A percentile compares a stretch with the other conserved stretches of the same genome.
phyloP scores from a whole-genome alignment of 2,113 vertebrate genomes.

The Halichoerus grypus region DNA sequence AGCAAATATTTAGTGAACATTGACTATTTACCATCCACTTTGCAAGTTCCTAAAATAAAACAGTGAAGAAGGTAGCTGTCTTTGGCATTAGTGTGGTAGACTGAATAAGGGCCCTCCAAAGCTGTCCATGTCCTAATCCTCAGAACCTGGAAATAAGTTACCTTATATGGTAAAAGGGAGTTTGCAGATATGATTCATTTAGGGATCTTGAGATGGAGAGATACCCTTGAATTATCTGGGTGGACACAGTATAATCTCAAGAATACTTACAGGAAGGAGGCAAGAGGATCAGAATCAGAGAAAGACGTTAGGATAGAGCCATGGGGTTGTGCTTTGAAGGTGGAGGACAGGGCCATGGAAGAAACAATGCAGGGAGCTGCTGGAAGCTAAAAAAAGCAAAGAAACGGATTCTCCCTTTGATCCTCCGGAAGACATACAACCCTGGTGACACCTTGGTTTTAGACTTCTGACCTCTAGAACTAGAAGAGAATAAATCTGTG shows the following conservation, averaged over 20 bases:
- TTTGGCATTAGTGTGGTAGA: accelerated
- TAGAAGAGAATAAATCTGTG: background rate
- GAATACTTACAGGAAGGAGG: background rate
- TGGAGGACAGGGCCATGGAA: background rate
- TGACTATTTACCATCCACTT: background rate
- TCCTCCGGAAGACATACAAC: background rate
- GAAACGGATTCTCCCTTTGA: background rate
- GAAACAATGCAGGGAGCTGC: accelerated
- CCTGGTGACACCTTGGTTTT: background rate
- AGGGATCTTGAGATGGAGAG: background rate
- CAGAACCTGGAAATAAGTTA: background rate
- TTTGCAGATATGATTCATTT: background rate
- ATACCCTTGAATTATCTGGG: background rate
- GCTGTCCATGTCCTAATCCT: background rate
- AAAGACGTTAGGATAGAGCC: background rate
- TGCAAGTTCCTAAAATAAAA: background rate
- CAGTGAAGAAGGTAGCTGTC: background rate
- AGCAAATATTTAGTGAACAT: background rate
- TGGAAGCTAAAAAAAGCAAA: background rate
- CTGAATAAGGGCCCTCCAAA: background rate
- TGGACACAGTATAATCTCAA: background rate
- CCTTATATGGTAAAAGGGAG: background rate
- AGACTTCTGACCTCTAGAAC: background rate
- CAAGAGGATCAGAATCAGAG: background rate
- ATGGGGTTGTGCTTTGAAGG: background rate